These are phyloP conservation scores for Odontocolon sp. DNA, from an alignment of 2,888 invertebrate species.

Conservation along the genomic window DNA sequence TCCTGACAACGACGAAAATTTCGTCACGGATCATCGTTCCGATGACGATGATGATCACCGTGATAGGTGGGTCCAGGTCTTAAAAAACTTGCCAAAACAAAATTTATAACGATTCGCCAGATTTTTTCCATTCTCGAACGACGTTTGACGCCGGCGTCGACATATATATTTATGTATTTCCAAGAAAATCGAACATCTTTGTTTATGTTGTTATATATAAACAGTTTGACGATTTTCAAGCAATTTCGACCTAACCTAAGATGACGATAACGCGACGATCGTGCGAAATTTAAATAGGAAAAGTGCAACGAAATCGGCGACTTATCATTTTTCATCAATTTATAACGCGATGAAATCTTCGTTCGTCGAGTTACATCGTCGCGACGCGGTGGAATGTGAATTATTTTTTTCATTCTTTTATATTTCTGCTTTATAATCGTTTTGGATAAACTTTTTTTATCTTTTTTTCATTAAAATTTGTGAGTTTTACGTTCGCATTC, in stretches of 20 bases:
- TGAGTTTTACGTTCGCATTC: too few relatives aligned
- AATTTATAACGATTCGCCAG: not conserved
- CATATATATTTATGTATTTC: not conserved
- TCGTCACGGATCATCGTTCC: constrained; percentile 17
- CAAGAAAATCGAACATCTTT: not conserved
- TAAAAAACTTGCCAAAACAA: not conserved
- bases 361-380: too few relatives aligned
- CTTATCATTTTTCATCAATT: too few relatives aligned
- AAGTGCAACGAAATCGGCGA: too few relatives aligned
- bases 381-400: too few relatives aligned
- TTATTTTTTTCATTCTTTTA: too few relatives aligned
- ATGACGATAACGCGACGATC: constrained; percentile 9
- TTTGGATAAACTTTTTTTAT: too few relatives aligned
- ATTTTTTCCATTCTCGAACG: not conserved
- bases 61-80: constrained; percentile 49
- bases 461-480: too few relatives aligned
- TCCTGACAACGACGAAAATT: constrained; percentile 42
- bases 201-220: not conserved
- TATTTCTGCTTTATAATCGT: too few relatives aligned
- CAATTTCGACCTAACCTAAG: not conserved
- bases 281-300: not conserved
- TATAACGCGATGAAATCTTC: too few relatives aligned
- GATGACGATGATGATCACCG: constrained; percentile 45
- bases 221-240: too few relatives aligned
- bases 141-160: constrained; percentile 11